Evolutionary conservation across 2,113 vertebrate genomes (phyloP), one percentile per base, ranked within the genome.

Genomic region (Piprites chloris): DNA sequence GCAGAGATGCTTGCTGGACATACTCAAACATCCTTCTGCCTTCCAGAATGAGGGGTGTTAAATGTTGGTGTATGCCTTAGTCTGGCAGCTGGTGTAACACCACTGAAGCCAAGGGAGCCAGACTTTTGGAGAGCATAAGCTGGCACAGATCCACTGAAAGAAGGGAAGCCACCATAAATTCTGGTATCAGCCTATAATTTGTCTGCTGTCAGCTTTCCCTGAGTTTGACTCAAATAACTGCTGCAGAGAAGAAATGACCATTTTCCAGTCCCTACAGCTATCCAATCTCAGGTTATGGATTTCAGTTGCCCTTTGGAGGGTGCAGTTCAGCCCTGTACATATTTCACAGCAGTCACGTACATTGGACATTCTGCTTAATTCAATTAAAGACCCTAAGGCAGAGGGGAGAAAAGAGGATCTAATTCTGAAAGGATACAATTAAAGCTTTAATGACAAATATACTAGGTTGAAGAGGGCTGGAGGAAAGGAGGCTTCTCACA

Each of bases 71-170:
- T n/a, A 8, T 80, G 21, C 23, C 23, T 74, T 56, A 49, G 9
- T 59, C n/a, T 79, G 58, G 12, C 13, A 50, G 46, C 49, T 85
- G 71, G 11, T 65, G 15, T 53, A 32, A 58, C 35, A 26, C 11
- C 9, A 32, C 46, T 49, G 73, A 72, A 94, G n/a, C 9, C 33
- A 55, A 56, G 18, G 23, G 14, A 85, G 16, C 8, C 55, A 72
- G 24, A 26, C 9, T 67, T 30, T 0, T 3, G 30, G 24, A 53
- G 15, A 24, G 9, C 1, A 0, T 11, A 69, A 78, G 2, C 39
- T 89, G 77, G 17, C 42, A 47, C 52, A 47, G 41, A 71, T 50
- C 47, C 39, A 20, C 33, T 23, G 39, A 81, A 89, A 63, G 26
- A n/a, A 80, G 14, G 11, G 19, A 55, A 95, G 27, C 12, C 55